A percentile compares a stretch with the other conserved stretches of the same genome.
Evolutionary conservation across 2,888 invertebrate genomes (phyloP).

Genomic region (Xestia ashworthii): DNA sequence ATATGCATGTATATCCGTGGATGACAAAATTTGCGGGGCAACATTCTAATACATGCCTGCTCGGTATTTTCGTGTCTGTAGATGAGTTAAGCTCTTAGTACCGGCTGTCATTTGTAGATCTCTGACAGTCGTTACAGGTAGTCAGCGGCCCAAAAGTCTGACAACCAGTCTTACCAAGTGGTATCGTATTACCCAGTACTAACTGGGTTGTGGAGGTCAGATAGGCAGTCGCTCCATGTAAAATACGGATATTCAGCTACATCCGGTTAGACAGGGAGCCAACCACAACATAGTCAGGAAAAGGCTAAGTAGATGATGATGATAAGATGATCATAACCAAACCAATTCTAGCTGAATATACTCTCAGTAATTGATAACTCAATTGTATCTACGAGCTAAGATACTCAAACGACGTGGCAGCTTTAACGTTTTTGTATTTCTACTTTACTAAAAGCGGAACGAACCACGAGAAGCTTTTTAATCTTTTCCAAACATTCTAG

Average conservation of each 20-base stretch:
- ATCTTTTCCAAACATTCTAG: constrained; percentile 42
- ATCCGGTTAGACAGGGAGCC: too few species aligned
- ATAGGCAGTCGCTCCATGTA: too few species aligned
- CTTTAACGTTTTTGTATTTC: constrained; percentile 58
- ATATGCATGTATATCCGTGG: neutral
- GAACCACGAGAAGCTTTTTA: constrained; percentile 37
- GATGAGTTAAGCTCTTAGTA: neutral
- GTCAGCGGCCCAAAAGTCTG: too few species aligned
- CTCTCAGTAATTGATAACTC: neutral
- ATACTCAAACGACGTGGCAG: constrained; percentile 31
- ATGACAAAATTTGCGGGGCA: neutral
- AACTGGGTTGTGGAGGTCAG: too few species aligned
- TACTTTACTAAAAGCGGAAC: constrained; percentile 22
- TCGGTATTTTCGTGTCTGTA: neutral
- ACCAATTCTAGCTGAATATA: neutral
- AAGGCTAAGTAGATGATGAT: too few species aligned
- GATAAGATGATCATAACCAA: neutral
- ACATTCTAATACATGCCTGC: neutral
- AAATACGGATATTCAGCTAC: too few species aligned
- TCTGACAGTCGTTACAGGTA: too few species aligned
- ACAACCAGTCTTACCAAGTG: too few species aligned
- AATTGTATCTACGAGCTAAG: neutral
- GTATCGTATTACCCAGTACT: too few species aligned
- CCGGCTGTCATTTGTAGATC: too few species aligned
- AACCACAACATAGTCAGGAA: too few species aligned